Conservation (phyloP, 37 sponge, comb jelly and placozoan species). For the Tethya wilhelma region DNA sequence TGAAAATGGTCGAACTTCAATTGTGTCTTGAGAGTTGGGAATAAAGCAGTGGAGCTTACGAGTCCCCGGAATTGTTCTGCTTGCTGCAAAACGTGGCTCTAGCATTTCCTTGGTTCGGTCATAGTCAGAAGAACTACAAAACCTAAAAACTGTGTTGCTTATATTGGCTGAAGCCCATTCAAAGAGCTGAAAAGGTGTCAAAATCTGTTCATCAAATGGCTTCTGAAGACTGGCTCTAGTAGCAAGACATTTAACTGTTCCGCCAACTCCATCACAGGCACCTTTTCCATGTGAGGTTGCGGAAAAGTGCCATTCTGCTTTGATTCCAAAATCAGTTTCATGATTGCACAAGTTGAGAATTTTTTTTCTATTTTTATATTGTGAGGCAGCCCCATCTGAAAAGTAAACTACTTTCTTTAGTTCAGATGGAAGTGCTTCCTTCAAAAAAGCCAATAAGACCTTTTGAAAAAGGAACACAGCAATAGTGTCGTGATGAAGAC, state of each 20-base stretch:
- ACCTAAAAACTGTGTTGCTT: no score
- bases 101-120: no score
- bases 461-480: slow-evolving; percentile 55
- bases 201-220: slow-evolving; percentile 12
- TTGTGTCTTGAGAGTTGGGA: no score
- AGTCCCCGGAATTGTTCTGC: no score
- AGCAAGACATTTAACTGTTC: slow-evolving; percentile 62
- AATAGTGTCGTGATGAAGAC: slow-evolving; percentile 52
- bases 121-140: no score
- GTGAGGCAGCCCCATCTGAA: slow-evolving; percentile 61
- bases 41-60: no score
- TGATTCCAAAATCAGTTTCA: slow-evolving; percentile 46
- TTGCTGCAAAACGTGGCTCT: no score
- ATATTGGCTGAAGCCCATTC: no score
- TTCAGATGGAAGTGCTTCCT: slow-evolving; percentile 4
- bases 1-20: background rate
- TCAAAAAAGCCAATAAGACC: slow-evolving; percentile 30
- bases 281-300: slow-evolving; percentile 74
- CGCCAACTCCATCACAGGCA: slow-evolving; percentile 70
- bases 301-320: slow-evolving; percentile 66
- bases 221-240: slow-evolving; percentile 46
- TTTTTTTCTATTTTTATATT: slow-evolving; percentile 62
- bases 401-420: slow-evolving; percentile 53
- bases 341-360: slow-evolving; percentile 55
- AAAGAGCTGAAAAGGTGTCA: no score